These are phyloP conservation scores for Prionailurus viverrinus DNA, from an alignment of 2,113 vertebrate genomes.

Conservation along the genomic window DNA sequence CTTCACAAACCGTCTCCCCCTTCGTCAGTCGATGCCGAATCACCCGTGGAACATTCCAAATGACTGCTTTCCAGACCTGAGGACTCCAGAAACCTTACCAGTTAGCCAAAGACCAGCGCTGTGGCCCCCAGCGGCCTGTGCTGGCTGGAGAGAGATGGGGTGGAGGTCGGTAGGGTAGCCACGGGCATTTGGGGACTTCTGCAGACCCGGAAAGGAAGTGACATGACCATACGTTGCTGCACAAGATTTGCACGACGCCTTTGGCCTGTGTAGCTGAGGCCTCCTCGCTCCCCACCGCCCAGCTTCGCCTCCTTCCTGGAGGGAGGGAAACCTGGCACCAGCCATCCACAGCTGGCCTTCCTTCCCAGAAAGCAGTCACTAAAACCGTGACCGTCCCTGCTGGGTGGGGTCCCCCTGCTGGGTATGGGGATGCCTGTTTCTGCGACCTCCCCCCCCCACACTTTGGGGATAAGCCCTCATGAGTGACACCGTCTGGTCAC, in stretches of 20 bases:
- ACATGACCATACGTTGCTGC: neutral
- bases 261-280: neutral
- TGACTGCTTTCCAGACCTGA: neutral
- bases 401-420: no score
- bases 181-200: neutral
- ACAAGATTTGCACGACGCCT: neutral
- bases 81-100: neutral
- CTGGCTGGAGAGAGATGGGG: accelerated
- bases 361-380: neutral
- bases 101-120: neutral
- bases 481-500: neutral
- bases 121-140: neutral
- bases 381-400: neutral
- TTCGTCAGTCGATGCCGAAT: no score
- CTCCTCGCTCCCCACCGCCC: neutral
- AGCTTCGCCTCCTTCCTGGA: neutral
- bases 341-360: neutral
- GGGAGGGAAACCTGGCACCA: neutral
- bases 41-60: neutral
- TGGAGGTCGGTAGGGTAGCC: neutral
- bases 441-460: accelerated
- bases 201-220: neutral
- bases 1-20: neutral
- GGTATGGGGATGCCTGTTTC: neutral
- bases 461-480: neutral